Evolutionary conservation across 2,797 vertebrate genomes (phyloP), one percentile per base, ranked within the genome.

Genomic region (Syngnathus rostellatus): DNA sequence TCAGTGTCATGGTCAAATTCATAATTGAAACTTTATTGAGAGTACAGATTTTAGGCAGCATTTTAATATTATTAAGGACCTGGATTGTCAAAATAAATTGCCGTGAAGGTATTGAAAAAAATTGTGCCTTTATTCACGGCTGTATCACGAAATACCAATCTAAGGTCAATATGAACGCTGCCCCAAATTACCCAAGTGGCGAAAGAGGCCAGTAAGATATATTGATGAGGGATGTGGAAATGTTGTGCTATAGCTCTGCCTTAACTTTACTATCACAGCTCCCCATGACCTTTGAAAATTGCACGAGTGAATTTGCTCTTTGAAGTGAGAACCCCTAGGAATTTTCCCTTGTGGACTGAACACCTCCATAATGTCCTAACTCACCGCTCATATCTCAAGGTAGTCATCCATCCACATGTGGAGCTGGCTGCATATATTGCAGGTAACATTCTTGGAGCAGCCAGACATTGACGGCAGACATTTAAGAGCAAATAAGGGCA

Each of bases 201-300:
- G 62, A 68, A 59, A 23, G 72, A 73, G 68, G 74, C 62, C 72
- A 82, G 59, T 61, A 72, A 82, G 68, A 59, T 68, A 54, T 51
- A 64, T 65, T 43, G 64, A 68, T 68, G 66, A 74, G 66, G 65
- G 66, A 57, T 63, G 64, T 76, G 68, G 70, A 68, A 72, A 67
- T 21, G n/a, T 82, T 72, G 59, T 70, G 71, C 55, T 74, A 66
- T 81, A 84, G 84, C 76, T 73, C 79, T 76, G 74, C 74, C 77
- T 77, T 73, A 77, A 81, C 68, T 75, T 66, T 72, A 77, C 81
- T 76, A 75, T 79, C 81, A 75, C 75, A 63, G 81, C 79, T 81
- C 68, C 68, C 59, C 72, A 3, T 88, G 83, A 89, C 88, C 85
- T 87, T 86, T 84, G 76, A 72, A 89, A 88, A 86, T 81, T 77